Evolutionary conservation across 1,140 invertebrate species (phyloP), one percentile per base, ranked within the genome.

Genomic region (Trichogramma pretiosum): DNA sequence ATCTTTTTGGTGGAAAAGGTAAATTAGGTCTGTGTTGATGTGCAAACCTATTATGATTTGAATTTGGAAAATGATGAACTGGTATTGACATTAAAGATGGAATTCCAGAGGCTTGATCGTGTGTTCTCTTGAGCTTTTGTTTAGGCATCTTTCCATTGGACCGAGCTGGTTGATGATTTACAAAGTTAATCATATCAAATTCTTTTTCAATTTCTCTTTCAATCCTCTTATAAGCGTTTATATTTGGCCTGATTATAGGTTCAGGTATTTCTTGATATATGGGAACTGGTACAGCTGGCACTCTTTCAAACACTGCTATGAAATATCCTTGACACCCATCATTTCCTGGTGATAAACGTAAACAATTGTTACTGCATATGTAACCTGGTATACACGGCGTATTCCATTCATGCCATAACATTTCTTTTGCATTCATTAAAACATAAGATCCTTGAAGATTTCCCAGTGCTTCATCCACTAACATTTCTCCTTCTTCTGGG

Each of bases 271-370:
- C n/a, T n/a, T n/a, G n/a, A n/a, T n/a, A n/a, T n/a, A n/a, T n/a
- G n/a, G n/a, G n/a, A n/a, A n/a, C n/a, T 11, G 24, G 24, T 5
- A 63, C 56, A 2, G 63, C 48, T 4, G 54, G 52, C 37, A 68
- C 72, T 60, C 77, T 75, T 60, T 89, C 84, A 63, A 98, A 86
- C 34, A 94, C 77, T 7, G 91, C 89, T 17, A 96, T 75, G 73
- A 98, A 98, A 68, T 97, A 97, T 24, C 93, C 93, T 72, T 88
- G 93, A 0, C 89, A 92, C 4, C 81, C 67, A 73, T 93, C 87
- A 3, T 70, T 61, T n/a, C 87, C 78, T 1, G 85, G 79, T 52
- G 72, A 75, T 1, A 86, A 77, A 62, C 92, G 87, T 1, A 97
- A 55, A 67, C 89, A 94, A 41, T 79, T 80, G 11, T 81, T 58